These are phyloP conservation scores for Ecliptopera silaceata DNA, from an alignment of 2,888 invertebrate species.

Conservation along the genomic window DNA sequence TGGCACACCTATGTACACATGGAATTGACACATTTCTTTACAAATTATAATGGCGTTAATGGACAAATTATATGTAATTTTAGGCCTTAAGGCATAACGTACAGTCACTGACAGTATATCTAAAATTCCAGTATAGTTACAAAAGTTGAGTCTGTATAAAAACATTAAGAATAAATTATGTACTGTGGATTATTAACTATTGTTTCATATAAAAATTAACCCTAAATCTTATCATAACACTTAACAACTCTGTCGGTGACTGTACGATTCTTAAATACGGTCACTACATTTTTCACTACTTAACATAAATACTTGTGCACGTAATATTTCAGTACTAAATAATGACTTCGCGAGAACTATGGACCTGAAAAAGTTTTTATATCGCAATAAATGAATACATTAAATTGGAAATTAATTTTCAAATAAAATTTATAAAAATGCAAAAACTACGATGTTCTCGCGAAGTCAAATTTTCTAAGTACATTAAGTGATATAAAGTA, in stretches of 20 bases:
- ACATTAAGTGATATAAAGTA: constrained; percentile 4
- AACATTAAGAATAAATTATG: constrained; percentile 23
- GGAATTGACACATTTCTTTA: constrained; percentile 77
- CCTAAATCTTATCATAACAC: constrained; percentile 22
- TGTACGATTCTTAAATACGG: constrained; percentile 25
- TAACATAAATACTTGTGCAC: constrained; percentile 53
- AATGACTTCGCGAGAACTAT: constrained; percentile 42
- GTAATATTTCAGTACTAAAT: constrained; percentile 29
- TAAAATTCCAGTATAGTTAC: constrained; percentile 20
- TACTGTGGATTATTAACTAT: constrained; percentile 10
- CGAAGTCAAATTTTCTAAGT: constrained; percentile 37
- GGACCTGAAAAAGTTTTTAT: constrained; percentile 33
- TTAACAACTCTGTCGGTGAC: constrained; percentile 28
- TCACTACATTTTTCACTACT: constrained; percentile 28
- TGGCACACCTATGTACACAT: constrained; percentile 80
- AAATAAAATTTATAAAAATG: constrained; percentile 40
- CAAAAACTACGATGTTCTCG: constrained; percentile 40
- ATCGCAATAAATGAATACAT: constrained; percentile 34
- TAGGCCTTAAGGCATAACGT: constrained; percentile 54
- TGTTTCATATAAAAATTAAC: constrained; percentile 28
- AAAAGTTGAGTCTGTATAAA: constrained; percentile 18
- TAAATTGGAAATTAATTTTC: constrained; percentile 24
- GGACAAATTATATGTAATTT: constrained; percentile 41
- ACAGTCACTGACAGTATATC: constrained; percentile 42
- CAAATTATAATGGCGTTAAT: constrained; percentile 52